Base-by-base conservation (phyloP, 2,797 vertebrate genomes). In the Sebastes vulpes region DNA sequence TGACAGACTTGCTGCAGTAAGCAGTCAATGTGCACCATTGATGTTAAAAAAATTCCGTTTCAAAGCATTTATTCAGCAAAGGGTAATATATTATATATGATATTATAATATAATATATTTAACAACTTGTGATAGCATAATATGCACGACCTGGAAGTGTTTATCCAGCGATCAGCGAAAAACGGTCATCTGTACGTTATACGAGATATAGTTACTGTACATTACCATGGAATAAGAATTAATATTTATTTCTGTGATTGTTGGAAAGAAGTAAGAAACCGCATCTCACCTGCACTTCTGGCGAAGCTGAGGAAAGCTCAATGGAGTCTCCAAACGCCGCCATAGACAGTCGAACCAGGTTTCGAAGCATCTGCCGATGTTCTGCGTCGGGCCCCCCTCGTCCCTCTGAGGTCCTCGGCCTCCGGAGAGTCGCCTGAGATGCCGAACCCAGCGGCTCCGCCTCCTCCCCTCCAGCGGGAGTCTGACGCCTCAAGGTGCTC, bases 331-430 rank as follows among this genome's bases (percentile, higher is more conserved):
- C 97, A 8, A 99, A 96, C 0, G 98, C 98, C 5, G 97, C 98
- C 96, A 99, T 97, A 0, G 98, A 99, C 48, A 99, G 92, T 3
- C 98, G 95, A 6, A 99, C 97, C 86, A 99, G 94, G 90, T 97
- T 98, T 66, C 96, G 93, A 57, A 99, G 95, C 81, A 99, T 97
- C 90, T 96, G 96, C 18, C 86, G 96, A 77, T 97, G 97, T 5
- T 96, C 95, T 42, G 96, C 90, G 1, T 96, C 94, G 0, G 89
- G 91, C 0, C 83, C 54, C 3, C 75, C 90, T 14, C 72, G 80
- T 2, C 83, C 86, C 23, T 96, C 93, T 0, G 72, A 75, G 35
- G 85, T 93, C 77, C 91, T 97, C 12, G 95, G 95, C 73, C 87
- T 95, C 79, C 96, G 91, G 56, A 97, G 89, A 0, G 95, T 97